Percentiles rank a stretch among this genome's conserved stretches.
phyloP scores from a whole-genome alignment of 2,888 invertebrate species.

The Acanthoscelides obtectus region DNA sequence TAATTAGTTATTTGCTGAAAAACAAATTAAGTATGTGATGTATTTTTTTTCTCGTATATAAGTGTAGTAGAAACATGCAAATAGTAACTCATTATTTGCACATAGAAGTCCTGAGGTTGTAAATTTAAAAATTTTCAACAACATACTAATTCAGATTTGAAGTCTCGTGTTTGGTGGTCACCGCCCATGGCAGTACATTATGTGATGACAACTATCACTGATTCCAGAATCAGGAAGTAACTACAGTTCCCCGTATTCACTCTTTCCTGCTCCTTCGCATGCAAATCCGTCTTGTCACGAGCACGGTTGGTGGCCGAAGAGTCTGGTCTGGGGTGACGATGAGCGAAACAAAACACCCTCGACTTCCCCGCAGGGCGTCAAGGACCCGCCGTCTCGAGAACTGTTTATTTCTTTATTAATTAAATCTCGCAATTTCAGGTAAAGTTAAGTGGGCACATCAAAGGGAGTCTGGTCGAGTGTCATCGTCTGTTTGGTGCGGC shows the following conservation, averaged over 20 bases:
- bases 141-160: too few relatives aligned
- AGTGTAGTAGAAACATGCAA: too few relatives aligned
- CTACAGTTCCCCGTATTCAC: background rate
- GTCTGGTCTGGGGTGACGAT: slow-evolving; percentile 19
- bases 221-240: background rate
- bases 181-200: too few relatives aligned
- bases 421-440: slow-evolving; percentile 27
- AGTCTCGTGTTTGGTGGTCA: too few relatives aligned
- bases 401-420: slow-evolving; percentile 28
- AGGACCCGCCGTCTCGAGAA: slow-evolving; percentile 25
- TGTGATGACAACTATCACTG: background rate
- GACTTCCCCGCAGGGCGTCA: slow-evolving; percentile 22
- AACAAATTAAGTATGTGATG: too few relatives aligned
- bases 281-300: slow-evolving; percentile 23
- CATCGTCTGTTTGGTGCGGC: background rate
- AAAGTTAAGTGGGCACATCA: slow-evolving; percentile 26
- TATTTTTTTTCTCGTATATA: too few relatives aligned
- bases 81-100: too few relatives aligned
- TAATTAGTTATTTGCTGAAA: too few relatives aligned
- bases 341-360: slow-evolving; percentile 24
- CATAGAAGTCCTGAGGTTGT: too few relatives aligned
- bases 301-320: slow-evolving; percentile 20
- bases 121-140: too few relatives aligned
- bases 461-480: slow-evolving; percentile 13
- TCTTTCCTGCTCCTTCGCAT: background rate